Evolutionary conservation across 2,888 invertebrate genomes (phyloP).

Genomic region (Lasioglossum villosulum): DNA sequence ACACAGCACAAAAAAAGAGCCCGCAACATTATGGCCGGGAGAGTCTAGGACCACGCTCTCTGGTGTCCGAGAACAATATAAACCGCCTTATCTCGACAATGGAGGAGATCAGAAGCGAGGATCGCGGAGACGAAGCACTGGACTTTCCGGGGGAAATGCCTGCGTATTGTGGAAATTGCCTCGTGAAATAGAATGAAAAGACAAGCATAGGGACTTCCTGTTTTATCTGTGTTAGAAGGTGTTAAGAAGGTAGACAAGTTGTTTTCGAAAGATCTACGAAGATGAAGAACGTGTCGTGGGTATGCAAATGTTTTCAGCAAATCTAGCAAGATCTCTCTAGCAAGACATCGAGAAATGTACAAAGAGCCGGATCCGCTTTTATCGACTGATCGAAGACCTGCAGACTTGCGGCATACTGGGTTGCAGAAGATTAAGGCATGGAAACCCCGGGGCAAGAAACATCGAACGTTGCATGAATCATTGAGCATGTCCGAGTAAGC

Average conservation of each 20-base stretch:
- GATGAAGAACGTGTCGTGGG: background rate
- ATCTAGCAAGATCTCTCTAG: background rate
- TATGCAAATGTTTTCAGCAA: background rate
- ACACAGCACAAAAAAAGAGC: background rate
- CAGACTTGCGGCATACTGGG: background rate
- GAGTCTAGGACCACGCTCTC: background rate
- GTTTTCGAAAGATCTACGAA: background rate
- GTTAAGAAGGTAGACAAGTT: background rate
- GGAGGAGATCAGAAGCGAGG: conserved; percentile 17
- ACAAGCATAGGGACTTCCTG: background rate
- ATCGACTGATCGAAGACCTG: background rate
- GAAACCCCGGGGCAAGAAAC: background rate
- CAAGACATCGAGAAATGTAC: background rate
- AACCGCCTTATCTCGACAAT: conserved; percentile 29
- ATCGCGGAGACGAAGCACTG: background rate
- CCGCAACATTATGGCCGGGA: background rate
- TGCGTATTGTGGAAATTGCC: background rate
- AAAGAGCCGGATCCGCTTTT: background rate
- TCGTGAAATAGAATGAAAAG: background rate
- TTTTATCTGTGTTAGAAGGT: background rate
- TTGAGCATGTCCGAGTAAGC: background rate
- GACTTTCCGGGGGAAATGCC: background rate
- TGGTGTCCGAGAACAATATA: conserved; percentile 25
- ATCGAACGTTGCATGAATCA: conserved; percentile 7
- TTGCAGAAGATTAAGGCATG: conserved; percentile 1